Evolutionary conservation across 2,888 invertebrate species (phyloP).

Genomic region (Phalangium opilio): DNA sequence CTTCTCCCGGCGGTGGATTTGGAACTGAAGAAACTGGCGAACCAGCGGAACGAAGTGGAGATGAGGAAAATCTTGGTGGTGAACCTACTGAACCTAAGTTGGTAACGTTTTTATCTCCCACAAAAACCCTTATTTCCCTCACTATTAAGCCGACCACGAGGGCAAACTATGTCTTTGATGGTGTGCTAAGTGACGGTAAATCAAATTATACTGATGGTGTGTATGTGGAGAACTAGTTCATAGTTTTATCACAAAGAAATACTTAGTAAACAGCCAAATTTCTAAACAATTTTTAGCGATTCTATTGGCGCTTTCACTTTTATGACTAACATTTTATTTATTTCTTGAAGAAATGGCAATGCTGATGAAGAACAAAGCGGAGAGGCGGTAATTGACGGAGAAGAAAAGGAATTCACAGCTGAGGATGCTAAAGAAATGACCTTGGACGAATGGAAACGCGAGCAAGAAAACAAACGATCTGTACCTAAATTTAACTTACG

Average conservation of each 20-base stretch:
- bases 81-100: conserved; percentile 16
- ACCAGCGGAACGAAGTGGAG: conserved; percentile 21
- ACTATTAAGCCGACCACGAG: background rate
- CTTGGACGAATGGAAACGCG: conserved; percentile 84
- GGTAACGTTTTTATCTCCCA: background rate
- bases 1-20: too few relatives aligned
- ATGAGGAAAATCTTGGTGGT: conserved; percentile 3
- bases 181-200: background rate
- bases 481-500: conserved; percentile 80
- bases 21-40: conserved; percentile 6
- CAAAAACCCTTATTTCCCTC: background rate
- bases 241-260: background rate
- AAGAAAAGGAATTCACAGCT: conserved; percentile 22
- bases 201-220: conserved; percentile 6
- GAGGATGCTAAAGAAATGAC: conserved; percentile 76
- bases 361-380: conserved; percentile 16
- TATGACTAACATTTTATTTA: too few relatives aligned
- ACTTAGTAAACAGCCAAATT: too few relatives aligned
- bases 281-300: too few relatives aligned
- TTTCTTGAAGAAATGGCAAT: too few relatives aligned
- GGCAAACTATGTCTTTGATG: conserved; percentile 1
- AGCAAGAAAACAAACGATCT: conserved; percentile 51
- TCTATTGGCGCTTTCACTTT: too few relatives aligned
- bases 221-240: conserved; percentile 1
- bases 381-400: conserved; percentile 7